Evolutionary conservation across 2,888 invertebrate species (phyloP).

Genomic region (Monochamus alternatus): DNA sequence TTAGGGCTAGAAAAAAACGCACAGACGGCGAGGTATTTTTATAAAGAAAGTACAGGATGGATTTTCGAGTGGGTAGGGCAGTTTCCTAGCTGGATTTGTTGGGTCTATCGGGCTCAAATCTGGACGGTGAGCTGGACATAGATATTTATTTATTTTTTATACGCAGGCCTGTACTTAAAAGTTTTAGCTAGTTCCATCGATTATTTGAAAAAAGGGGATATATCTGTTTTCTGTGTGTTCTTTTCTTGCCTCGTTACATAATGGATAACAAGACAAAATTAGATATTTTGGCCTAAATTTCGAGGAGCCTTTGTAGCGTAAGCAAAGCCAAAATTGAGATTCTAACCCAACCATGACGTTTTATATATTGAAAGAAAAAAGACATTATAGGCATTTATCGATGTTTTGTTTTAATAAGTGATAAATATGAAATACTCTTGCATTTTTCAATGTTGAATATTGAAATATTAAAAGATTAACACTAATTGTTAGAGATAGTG

Average conservation of each 20-base stretch:
- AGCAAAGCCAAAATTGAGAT: constrained; percentile 45
- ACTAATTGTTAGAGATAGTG: constrained; percentile 55
- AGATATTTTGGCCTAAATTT: constrained; percentile 48
- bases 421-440: constrained; percentile 51
- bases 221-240: constrained; percentile 54
- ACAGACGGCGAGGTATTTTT: constrained; percentile 60
- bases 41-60: constrained; percentile 52
- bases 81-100: constrained; percentile 37
- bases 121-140: constrained; percentile 33
- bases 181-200: constrained; percentile 45
- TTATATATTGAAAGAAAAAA: constrained; percentile 24
- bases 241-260: constrained; percentile 46
- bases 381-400: constrained; percentile 40
- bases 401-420: constrained; percentile 44
- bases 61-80: constrained; percentile 33
- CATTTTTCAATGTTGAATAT: constrained; percentile 53
- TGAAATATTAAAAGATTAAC: constrained; percentile 48
- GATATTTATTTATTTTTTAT: constrained; percentile 49
- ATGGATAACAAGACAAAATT: constrained; percentile 43
- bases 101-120: constrained; percentile 20
- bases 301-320: constrained; percentile 43
- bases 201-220: constrained; percentile 41
- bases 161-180: constrained; percentile 49
- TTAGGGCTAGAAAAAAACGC: constrained; percentile 59
- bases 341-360: constrained; percentile 40